A percentile compares a stretch with the other conserved stretches of the same genome.
Conservation (phyloP, 2,113 vertebrate species). For the Varanus komodoensis region DNA sequence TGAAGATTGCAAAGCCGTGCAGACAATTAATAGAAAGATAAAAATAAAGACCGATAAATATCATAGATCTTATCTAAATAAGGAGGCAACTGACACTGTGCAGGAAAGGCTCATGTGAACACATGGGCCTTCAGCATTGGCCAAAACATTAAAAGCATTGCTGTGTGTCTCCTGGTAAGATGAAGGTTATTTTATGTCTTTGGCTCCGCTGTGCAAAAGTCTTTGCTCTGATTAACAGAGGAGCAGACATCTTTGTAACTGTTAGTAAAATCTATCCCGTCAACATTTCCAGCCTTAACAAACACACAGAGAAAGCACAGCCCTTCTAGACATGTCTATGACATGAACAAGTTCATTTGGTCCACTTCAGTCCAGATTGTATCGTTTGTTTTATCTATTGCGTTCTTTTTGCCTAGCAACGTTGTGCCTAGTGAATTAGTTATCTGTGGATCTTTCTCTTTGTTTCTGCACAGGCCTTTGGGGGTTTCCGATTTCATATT, state of each 20-base stretch:
- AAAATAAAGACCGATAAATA: too few relatives aligned
- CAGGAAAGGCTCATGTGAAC: too few relatives aligned
- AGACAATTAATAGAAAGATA: too few relatives aligned
- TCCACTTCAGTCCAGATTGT: background rate
- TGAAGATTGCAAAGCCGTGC: too few relatives aligned
- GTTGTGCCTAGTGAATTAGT: conserved; percentile 18
- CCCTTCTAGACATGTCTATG: background rate
- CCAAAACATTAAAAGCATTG: too few relatives aligned
- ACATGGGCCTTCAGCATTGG: too few relatives aligned
- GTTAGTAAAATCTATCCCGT: background rate
- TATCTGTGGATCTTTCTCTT: conserved; percentile 14
- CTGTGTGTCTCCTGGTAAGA: too few relatives aligned
- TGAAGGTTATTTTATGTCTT: too few relatives aligned
- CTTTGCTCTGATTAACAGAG: too few relatives aligned
- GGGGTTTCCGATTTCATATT: conserved; percentile 18
- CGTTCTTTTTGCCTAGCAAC: conserved; percentile 3
- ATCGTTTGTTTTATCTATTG: conserved; percentile 28
- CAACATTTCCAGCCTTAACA: background rate
- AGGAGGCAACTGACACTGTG: too few relatives aligned
- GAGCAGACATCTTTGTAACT: background rate
- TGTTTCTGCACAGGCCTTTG: conserved; percentile 12
- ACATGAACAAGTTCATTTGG: conserved; percentile 22
- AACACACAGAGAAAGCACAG: background rate
- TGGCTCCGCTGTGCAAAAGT: too few relatives aligned
- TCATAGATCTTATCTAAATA: too few relatives aligned